Conservation (phyloP, 2,113 vertebrate genomes). For the Hemibagrus wyckioides region DNA sequence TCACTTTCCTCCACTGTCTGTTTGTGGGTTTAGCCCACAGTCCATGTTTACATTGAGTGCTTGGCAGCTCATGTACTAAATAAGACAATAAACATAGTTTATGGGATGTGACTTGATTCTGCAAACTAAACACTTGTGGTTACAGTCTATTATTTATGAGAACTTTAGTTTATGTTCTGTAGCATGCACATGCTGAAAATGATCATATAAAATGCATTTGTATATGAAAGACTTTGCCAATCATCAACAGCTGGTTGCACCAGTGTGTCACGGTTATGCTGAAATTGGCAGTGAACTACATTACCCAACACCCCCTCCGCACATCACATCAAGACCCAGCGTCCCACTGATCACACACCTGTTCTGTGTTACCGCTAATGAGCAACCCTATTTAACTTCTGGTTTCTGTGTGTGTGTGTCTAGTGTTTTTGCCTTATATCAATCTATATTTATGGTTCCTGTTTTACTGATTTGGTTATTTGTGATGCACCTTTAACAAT, state of each 20-base stretch:
- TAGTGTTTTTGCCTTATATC: too few species aligned
- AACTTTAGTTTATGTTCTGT: background rate
- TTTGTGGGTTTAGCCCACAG: constrained; percentile 12
- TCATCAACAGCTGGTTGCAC: background rate
- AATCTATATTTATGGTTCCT: too few species aligned
- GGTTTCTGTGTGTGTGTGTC: too few species aligned
- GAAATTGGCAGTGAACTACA: too few species aligned
- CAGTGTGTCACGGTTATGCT: too few species aligned
- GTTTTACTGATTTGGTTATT: too few species aligned
- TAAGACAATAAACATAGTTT: constrained; percentile 10
- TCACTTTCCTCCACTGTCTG: constrained; percentile 2
- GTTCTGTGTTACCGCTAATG: too few species aligned
- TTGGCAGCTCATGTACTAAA: constrained; percentile 25
- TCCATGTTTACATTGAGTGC: background rate
- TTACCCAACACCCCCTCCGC: too few species aligned
- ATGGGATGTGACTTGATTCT: background rate
- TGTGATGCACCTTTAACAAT: too few species aligned
- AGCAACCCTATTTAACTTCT: too few species aligned
- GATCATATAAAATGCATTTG: background rate
- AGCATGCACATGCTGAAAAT: background rate
- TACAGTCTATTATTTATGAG: background rate
- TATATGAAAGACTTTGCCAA: background rate
- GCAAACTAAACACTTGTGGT: background rate
- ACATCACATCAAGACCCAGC: too few species aligned
- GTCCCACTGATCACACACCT: too few species aligned